phyloP scores from a whole-genome alignment of 2,888 invertebrate species.

The Camponotus fellah region DNA sequence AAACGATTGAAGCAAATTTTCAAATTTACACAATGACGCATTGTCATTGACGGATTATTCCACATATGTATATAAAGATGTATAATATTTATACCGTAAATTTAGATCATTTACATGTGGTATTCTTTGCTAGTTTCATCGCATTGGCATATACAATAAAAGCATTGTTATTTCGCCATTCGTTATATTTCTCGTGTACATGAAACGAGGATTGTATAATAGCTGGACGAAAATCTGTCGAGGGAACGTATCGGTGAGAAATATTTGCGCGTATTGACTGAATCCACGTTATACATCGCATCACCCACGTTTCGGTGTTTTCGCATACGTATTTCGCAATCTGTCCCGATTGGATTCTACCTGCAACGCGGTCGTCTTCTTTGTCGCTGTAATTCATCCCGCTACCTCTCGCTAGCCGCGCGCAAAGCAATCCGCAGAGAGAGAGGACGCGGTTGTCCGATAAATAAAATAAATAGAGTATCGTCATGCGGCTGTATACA shows the following conservation, averaged over 20 bases:
- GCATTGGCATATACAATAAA: conserved; percentile 1
- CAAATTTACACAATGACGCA: neutral
- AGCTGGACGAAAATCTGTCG: conserved; percentile 29
- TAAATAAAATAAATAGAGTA: conserved; percentile 46
- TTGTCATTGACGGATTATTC: conserved; percentile 7
- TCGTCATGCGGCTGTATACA: neutral
- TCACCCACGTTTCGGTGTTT: conserved; percentile 18
- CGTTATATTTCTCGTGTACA: conserved; percentile 20
- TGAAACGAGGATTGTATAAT: conserved; percentile 21
- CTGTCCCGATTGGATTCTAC: conserved; percentile 37
- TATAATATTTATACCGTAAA: neutral
- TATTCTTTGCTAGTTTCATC: neutral
- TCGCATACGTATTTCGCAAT: conserved; percentile 42
- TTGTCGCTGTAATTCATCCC: conserved; percentile 46
- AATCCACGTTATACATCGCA: conserved; percentile 2
- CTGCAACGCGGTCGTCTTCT: conserved; percentile 40
- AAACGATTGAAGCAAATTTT: neutral
- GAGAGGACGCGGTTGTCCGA: conserved; percentile 31
- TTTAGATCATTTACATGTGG: neutral
- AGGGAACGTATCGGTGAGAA: conserved; percentile 8
- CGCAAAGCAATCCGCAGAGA: conserved; percentile 43
- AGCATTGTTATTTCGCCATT: conserved; percentile 16
- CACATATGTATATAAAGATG: neutral
- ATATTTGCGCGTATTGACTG: conserved; percentile 34
- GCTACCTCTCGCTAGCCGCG: conserved; percentile 5